phyloP scores from a whole-genome alignment of 2,113 vertebrate species.

The Eurystomus gularis region DNA sequence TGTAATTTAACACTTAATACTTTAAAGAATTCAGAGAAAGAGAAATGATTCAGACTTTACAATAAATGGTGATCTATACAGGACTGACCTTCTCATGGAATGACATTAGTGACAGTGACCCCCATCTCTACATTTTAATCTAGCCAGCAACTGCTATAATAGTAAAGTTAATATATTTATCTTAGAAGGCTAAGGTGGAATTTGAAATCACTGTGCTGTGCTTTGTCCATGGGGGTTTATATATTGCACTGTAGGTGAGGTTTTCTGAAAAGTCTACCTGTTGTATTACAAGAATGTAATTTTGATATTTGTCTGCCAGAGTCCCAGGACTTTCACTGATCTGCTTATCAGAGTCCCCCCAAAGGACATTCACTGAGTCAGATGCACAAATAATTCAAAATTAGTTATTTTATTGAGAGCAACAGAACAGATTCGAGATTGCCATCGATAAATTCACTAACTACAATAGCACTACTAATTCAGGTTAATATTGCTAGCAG shows the following conservation, averaged over 20 bases:
- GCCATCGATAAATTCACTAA: too few species aligned
- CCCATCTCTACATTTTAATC: neutral
- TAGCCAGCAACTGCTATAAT: neutral
- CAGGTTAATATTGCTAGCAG: too few species aligned
- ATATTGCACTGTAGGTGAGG: neutral
- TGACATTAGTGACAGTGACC: neutral
- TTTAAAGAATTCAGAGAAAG: neutral
- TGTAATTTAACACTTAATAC: neutral
- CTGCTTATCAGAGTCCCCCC: too few species aligned
- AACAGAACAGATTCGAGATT: too few species aligned
- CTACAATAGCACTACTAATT: too few species aligned
- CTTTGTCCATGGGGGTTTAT: neutral
- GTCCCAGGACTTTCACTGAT: too few species aligned
- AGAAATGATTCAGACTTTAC: neutral
- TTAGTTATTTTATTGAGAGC: too few species aligned
- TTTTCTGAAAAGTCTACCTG: slow-evolving; percentile 4
- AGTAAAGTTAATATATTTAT: neutral
- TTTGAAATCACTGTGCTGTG: neutral
- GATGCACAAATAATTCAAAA: too few species aligned
- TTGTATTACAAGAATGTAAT: too few species aligned
- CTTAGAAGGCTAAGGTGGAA: neutral
- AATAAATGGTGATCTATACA: neutral
- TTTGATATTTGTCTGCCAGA: too few species aligned
- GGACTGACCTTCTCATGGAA: neutral
- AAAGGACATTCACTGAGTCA: too few species aligned